These are phyloP conservation scores for Metridium senile DNA, from an alignment of 92 coral and sea anemone genomes.

Conservation along the genomic window DNA sequence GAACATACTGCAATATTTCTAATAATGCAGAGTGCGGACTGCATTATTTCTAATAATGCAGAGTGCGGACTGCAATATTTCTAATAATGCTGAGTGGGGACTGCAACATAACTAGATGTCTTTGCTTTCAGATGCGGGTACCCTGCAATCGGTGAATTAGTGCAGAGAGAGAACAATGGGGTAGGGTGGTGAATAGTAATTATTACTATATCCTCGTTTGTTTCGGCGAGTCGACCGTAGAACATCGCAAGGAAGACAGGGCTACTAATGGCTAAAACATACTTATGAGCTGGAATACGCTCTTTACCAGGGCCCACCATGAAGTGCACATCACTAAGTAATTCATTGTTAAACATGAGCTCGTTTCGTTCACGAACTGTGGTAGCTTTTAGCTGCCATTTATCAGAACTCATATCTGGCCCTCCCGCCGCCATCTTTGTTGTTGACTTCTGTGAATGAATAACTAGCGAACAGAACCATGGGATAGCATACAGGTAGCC, in stretches of 20 bases:
- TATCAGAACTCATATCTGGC: conserved; percentile 49
- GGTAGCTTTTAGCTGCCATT: conserved; percentile 89
- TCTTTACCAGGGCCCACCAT: conserved; percentile 62
- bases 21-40: too few relatives aligned
- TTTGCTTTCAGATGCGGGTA: too few relatives aligned
- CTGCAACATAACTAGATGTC: too few relatives aligned
- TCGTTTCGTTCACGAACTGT: conserved; percentile 84
- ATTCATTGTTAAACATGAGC: conserved; percentile 80
- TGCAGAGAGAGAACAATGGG: too few relatives aligned
- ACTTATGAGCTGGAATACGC: conserved; percentile 80
- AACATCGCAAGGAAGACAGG: conserved; percentile 88
- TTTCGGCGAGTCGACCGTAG: conserved; percentile 81
- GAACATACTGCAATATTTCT: too few relatives aligned
- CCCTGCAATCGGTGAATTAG: too few relatives aligned
- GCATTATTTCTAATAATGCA: too few relatives aligned
- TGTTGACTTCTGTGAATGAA: conserved; percentile 46
- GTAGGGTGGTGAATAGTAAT: too few relatives aligned
- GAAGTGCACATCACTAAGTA: conserved; percentile 84
- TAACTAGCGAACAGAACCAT: neutral
- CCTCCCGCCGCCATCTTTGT: conserved; percentile 73
- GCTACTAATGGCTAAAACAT: conserved; percentile 77
- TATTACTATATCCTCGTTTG: conserved; percentile 59
- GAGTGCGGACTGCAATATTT: too few relatives aligned
- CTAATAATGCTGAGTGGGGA: too few relatives aligned
- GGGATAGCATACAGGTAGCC: conserved; percentile 16